Evolutionary conservation across 2,888 invertebrate genomes (phyloP), one percentile per base, ranked within the genome.

Genomic region (Drosophila vallismaia): DNA sequence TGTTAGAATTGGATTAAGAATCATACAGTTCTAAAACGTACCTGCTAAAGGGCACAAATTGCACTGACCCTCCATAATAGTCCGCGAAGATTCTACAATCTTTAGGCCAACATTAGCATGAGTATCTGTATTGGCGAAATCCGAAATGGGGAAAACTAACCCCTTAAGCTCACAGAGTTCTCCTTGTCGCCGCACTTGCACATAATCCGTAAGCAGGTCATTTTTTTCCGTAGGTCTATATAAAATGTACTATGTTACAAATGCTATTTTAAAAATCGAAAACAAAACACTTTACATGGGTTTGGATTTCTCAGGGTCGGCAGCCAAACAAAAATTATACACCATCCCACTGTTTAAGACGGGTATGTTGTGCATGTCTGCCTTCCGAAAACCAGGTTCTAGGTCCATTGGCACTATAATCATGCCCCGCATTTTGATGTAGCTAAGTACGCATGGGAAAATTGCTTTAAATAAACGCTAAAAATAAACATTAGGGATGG

Each of bases 371-470:
- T 89, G 88, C 12, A 87, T 75, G 60, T 89, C 85, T n/a, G 90
- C 91, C 70, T 89, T 91, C 3, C 88, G 89, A 55, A 89, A 91
- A 7, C 90, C 91, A 3, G 88, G 86, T 38, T 91, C 91, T 48
- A 90, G 66, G 40, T 90, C 90, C 85, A 91, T 89, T 7, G 79
- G 84, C 71, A 89, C 88, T 57, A 86, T 74, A 4, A 83, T 69
- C 48, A 86, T 63, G 52, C 67, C 69, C 24, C 49, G 57, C 79
- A 81, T 81, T 44, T 59, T 44, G 1, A n/a, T 14, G 26, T 6
- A 8, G 8, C 4, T 0, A 5, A 7, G 5, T 48, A n/a, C 0
- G 0, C 0, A 4, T 8, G 2, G 4, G 33, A 9, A 26, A 28
- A 8, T 14, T 9, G 46, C 48, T 29, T 6, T 52, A 59, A 24